Evolutionary conservation across 2,113 vertebrate genomes (phyloP).

Genomic region (Phalacrocorax pelagicus): DNA sequence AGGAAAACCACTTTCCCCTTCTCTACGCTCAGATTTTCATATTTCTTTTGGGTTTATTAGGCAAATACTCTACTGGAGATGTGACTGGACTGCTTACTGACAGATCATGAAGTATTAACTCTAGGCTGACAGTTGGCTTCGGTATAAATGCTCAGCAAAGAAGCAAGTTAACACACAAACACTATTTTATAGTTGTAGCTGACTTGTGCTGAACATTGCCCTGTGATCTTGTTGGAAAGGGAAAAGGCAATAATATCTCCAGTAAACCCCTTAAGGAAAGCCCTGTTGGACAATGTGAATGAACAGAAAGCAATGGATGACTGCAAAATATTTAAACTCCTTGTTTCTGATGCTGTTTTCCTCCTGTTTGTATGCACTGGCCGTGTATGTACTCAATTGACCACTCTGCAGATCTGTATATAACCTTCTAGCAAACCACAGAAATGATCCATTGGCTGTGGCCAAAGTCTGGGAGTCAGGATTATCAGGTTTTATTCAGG

Average conservation of each 20-base stretch:
- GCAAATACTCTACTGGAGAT: background rate
- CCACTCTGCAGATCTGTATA: background rate
- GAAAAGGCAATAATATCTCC: background rate
- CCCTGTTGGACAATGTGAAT: background rate
- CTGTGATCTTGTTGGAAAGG: background rate
- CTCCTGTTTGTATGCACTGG: background rate
- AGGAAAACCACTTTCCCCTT: background rate
- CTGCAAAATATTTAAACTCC: background rate
- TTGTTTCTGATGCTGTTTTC: background rate
- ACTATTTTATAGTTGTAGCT: background rate
- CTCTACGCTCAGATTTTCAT: background rate
- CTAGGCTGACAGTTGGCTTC: background rate
- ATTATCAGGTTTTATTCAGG: background rate
- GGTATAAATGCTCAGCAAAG: background rate
- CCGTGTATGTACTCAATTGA: rapidly evolving
- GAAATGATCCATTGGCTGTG: background rate
- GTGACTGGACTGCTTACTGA: background rate
- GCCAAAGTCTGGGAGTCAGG: background rate
- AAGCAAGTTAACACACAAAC: background rate
- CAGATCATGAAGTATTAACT: background rate
- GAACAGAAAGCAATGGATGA: background rate
- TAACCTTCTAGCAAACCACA: background rate
- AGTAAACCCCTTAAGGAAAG: background rate
- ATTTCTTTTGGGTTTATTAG: background rate
- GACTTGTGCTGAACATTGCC: background rate